A percentile compares a stretch with the other conserved stretches of the same genome.
Evolutionary conservation across 2,888 invertebrate species (phyloP).

Genomic region (Patella depressa): DNA sequence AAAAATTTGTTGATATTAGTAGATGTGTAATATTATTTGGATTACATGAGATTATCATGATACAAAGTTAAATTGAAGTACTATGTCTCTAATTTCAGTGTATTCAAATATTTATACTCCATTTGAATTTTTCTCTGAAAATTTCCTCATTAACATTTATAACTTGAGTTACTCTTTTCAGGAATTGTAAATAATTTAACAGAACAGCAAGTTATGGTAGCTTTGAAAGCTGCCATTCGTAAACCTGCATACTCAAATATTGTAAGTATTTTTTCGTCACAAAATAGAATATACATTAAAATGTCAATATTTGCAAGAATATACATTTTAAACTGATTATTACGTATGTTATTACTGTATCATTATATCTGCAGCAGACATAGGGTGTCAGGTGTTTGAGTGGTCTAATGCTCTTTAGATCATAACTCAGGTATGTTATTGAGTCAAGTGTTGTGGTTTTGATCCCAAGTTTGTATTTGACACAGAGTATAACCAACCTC

Average conservation of each 20-base stretch:
- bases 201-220: slow-evolving; percentile 75
- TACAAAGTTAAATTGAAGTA: no score
- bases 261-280: slow-evolving; percentile 67
- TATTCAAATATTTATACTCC: slow-evolving; percentile 2
- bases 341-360: neutral
- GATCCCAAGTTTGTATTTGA: no score
- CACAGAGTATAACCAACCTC: no score
- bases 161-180: slow-evolving; percentile 53
- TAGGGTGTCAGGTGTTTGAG: no score
- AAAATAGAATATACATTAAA: neutral
- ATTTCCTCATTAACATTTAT: slow-evolving; percentile 21
- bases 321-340: neutral
- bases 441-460: no score
- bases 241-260: slow-evolving; percentile 79
- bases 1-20: no score
- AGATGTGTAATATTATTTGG: no score
- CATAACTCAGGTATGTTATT: no score
- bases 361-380: no score
- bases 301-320: neutral
- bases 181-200: slow-evolving; percentile 72
- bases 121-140: neutral
- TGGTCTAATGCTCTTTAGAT: no score
- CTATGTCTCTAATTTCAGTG: slow-evolving; percentile 14
- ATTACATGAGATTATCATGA: no score
- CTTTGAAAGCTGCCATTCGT: slow-evolving; percentile 77